A percentile compares a stretch with the other conserved stretches of the same genome.
Conservation (phyloP, 1,140 invertebrate genomes). For the Microplitis demolitor region DNA sequence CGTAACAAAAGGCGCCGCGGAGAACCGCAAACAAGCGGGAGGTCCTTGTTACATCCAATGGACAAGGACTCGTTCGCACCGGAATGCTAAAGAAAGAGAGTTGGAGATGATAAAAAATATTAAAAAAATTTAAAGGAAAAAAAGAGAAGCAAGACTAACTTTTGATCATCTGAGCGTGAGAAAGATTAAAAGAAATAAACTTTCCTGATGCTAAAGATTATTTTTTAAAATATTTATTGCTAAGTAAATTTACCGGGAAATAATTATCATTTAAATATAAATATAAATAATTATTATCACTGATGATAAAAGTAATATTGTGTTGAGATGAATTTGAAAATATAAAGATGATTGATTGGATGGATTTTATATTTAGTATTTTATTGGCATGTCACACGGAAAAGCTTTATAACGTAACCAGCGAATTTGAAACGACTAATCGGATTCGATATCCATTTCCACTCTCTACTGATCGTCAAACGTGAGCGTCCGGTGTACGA, state of each 20-base stretch:
- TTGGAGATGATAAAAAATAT: not conserved
- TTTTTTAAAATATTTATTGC: too few relatives aligned
- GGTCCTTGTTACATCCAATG: slow-evolving; percentile 19
- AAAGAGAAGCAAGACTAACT: not conserved
- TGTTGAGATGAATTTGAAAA: too few relatives aligned
- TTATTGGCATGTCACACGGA: not conserved
- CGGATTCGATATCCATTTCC: slow-evolving; percentile 9
- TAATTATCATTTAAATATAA: too few relatives aligned
- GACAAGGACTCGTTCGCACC: not conserved
- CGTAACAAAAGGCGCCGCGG: slow-evolving; percentile 15
- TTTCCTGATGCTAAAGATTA: too few relatives aligned
- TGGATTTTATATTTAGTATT: too few relatives aligned
- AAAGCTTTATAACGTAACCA: not conserved
- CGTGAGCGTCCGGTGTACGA: not conserved
- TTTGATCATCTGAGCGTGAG: not conserved
- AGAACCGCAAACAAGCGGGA: slow-evolving; percentile 14
- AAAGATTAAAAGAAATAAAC: not conserved
- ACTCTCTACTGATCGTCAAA: not conserved
- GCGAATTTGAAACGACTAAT: not conserved
- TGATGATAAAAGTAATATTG: too few relatives aligned
- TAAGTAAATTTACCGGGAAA: too few relatives aligned
- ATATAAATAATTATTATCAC: too few relatives aligned
- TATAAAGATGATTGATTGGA: not conserved
- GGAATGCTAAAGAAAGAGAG: slow-evolving; percentile 7
- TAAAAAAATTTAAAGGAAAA: too few relatives aligned